Percentiles rank a stretch among this genome's conserved stretches.
phyloP scores from a whole-genome alignment of 2,797 vertebrate genomes.

The Poecile montanus region DNA sequence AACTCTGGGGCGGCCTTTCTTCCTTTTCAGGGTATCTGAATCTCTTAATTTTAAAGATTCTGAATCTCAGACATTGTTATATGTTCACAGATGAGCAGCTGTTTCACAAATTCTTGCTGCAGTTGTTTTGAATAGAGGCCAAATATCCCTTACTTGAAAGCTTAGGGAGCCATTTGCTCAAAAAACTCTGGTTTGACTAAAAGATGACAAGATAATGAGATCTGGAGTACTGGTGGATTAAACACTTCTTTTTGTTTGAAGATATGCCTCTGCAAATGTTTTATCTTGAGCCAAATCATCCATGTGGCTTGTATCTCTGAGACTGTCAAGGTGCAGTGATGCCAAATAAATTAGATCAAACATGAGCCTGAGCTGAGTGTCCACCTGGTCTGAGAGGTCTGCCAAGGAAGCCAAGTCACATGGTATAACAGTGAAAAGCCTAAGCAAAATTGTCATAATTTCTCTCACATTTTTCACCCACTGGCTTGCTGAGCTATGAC shows the following conservation, averaged over 20 bases:
- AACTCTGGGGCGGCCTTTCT: conserved; percentile 70
- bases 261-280: not conserved
- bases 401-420: rapidly evolving
- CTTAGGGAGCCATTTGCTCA: not conserved
- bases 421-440: not conserved
- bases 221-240: not conserved
- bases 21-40: conserved; percentile 78
- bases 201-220: not conserved
- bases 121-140: not conserved
- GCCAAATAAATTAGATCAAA: not conserved
- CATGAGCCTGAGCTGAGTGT: not conserved
- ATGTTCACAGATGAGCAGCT: not conserved
- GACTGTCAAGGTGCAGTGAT: not conserved
- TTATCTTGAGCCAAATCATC: not conserved
- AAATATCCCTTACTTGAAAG: not conserved
- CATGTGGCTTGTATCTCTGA: not conserved
- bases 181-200: not conserved
- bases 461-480: not conserved
- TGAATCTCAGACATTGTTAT: not conserved
- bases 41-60: not conserved
- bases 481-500: not conserved
- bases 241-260: not conserved
- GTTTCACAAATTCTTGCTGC: not conserved
- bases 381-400: not conserved
- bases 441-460: not conserved